Base-by-base conservation (phyloP, 92 coral and sea anemone species). In the Ricordea florida region DNA sequence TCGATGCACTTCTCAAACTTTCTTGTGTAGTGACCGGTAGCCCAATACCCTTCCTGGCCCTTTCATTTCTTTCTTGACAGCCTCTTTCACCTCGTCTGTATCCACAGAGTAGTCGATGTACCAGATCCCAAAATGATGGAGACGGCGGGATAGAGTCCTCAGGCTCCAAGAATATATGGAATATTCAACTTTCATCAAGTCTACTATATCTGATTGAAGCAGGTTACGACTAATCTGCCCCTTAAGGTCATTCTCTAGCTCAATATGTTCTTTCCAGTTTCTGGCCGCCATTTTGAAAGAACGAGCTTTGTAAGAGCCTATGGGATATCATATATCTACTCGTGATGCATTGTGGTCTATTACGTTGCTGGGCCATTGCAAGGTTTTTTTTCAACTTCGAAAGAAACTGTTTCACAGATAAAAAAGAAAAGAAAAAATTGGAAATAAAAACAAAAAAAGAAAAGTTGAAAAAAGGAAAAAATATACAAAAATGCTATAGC, bases 141-240 rank as follows among this genome's bases (percentile, higher is more conserved):
- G 88, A 2, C 93, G 66, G 51, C 84, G 64, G 52, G 27, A 78
- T 2, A 80, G 83, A 28, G 83, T 80, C 13, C 79, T 48, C 5
- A 66, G 20, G 58, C 91, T 86, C 91, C 91, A 80, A 11, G 55
- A 45, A 57, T 87, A 87, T 5, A n/a, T n/a, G n/a, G n/a, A n/a
- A n/a, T n/a, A n/a, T n/a, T n/a, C n/a, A n/a, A n/a, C n/a, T n/a
- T n/a, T n/a, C n/a, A n/a, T n/a, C n/a, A n/a, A n/a, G n/a, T n/a
- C n/a, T n/a, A n/a, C n/a, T n/a, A n/a, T n/a, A n/a, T 41, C 42
- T 41, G 14, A 41, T 41, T 41, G 47, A 11, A 3, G 47, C 14
- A 41, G 47, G 47, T 41, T 41, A 41, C 47, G 10, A 41, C 47
- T 41, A 41, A 41, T 20, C 47, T 41, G 47, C 47, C 47, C 14